These are phyloP conservation scores for Crocodylus rhombifer DNA, from an alignment of 2,797 vertebrate species.

Conservation along the genomic window DNA sequence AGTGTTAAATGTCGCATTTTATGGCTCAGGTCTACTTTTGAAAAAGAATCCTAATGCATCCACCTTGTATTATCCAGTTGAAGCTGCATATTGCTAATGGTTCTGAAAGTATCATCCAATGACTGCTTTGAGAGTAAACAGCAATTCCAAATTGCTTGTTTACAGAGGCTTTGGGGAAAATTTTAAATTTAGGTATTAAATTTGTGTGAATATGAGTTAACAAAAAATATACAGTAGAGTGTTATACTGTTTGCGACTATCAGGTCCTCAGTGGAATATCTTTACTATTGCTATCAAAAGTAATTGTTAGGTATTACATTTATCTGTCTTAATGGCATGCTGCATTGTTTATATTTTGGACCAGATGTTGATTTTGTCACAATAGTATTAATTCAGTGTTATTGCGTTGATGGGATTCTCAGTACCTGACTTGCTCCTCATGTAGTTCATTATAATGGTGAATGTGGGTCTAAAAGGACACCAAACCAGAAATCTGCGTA, in stretches of 20 bases:
- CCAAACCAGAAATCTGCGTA: neutral
- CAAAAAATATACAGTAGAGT: neutral
- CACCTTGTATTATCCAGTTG: neutral
- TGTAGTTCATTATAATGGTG: neutral
- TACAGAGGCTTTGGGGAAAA: conserved; percentile 25
- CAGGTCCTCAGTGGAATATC: neutral
- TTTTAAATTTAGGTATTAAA: conserved; percentile 2
- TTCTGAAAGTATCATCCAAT: neutral
- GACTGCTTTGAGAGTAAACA: fast-evolving
- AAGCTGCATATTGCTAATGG: neutral
- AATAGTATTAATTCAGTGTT: neutral
- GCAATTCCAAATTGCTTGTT: neutral
- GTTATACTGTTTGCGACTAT: neutral
- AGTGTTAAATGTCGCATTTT: conserved; percentile 22
- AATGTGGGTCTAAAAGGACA: neutral
- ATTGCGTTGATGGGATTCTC: neutral
- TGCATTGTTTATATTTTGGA: fast-evolving
- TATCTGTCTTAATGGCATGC: neutral
- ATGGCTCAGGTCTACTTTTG: neutral
- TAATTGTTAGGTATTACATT: neutral
- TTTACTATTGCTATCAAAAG: neutral
- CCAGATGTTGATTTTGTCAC: neutral
- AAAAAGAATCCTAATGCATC: neutral
- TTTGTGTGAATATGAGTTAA: neutral
- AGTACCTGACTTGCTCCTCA: neutral